Percentiles rank a stretch among this genome's conserved stretches.
phyloP scores from a whole-genome alignment of 2,113 vertebrate species.

The Grammomys dolichurus region DNA sequence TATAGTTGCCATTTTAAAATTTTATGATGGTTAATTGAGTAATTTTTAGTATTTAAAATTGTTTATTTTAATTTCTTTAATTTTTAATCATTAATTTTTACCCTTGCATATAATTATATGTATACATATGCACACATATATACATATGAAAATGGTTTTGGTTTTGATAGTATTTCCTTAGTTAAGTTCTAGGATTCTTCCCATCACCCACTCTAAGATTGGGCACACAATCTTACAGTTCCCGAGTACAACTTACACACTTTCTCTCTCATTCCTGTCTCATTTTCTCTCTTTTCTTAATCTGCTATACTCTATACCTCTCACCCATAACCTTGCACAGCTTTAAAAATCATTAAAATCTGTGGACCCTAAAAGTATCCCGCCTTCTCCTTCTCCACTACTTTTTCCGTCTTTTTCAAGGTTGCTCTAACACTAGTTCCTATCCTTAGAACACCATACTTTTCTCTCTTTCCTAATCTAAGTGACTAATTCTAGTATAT shows the following conservation, averaged over 20 bases:
- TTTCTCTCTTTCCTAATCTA: too few relatives aligned
- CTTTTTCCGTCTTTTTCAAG: neutral
- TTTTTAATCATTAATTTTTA: neutral
- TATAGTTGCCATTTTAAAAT: neutral
- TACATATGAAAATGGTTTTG: neutral
- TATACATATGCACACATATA: too few relatives aligned
- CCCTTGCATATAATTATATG: too few relatives aligned
- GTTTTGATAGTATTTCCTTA: neutral
- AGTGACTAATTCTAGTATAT: neutral
- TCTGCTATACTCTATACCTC: neutral
- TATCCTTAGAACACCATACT: neutral
- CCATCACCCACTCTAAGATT: neutral
- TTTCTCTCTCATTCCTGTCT: neutral
- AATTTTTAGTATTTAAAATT: neutral
- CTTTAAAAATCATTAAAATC: neutral
- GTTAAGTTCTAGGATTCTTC: neutral
- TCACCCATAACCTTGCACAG: neutral
- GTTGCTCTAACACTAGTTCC: neutral
- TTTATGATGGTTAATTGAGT: neutral
- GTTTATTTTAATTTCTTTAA: neutral
- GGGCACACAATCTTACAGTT: neutral
- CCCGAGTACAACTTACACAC: neutral
- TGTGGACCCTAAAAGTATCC: neutral
- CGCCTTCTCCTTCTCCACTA: neutral
- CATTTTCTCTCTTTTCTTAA: neutral